Base-by-base conservation (phyloP, 1,140 invertebrate genomes). In the Rhopalosiphum padi region DNA sequence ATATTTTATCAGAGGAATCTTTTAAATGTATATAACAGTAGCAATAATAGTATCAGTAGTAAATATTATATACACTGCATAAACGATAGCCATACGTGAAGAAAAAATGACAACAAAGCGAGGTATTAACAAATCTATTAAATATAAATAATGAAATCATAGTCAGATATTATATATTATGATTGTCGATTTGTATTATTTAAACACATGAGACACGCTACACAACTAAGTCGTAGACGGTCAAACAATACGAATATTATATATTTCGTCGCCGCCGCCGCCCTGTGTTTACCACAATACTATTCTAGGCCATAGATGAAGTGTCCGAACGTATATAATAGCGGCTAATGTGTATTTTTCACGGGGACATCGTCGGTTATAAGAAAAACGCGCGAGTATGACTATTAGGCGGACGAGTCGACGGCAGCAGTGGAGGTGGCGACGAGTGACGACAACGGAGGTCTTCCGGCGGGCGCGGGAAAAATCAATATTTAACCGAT, bases 401-500 rank as follows among this genome's bases (percentile, higher is more conserved):
- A n/a, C 15, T 48, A n/a, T 89, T 35, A 51, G n/a, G 35, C 30
- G 2, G 30, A 37, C 60, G 15, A 77, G 23, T 77, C 22, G n/a
- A 18, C 60, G 15, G 60, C 30, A 3, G 30, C 60, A 30, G 60
- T n/a, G 60, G 60, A 68, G 60, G 60, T n/a, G 30, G 48, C 15
- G 46, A 46, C 46, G 46, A 46, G 55, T 60, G 55, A 68, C 60
- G 30, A 53, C n/a, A 51, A 37, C 87, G 87, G 55, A 55, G 37
- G 37, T 90, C 18, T 55, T 90, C 37, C 55, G 25, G 37, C 15
- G 35, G 53, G 43, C 77, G 48, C 90, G 68, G 90, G 60, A 92
- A 92, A 82, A 77, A 92, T 82, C 77, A 92, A 82, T 92, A 92
- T 92, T 92, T 30, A 92, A 92, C 90, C 68, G 46, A 92, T 83